Evolutionary conservation across 2,113 vertebrate genomes (phyloP).

Genomic region (Onychorhynchus coronatus): DNA sequence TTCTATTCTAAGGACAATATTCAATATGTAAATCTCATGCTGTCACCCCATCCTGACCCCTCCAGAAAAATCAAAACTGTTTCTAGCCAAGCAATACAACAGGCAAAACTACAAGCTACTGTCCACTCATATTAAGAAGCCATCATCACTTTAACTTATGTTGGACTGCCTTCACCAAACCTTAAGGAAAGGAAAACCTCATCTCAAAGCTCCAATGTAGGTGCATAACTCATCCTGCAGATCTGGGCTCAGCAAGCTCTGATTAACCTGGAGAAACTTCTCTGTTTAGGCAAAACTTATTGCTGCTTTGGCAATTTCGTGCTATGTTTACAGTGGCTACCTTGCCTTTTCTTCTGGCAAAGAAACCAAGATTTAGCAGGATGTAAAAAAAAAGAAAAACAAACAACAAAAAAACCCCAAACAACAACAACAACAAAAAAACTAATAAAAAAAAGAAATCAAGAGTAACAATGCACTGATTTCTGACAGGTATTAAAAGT

Average conservation of each 20-base stretch:
- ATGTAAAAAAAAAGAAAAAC: neutral
- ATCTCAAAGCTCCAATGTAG: neutral
- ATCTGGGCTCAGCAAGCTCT: neutral
- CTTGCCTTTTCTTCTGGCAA: conserved; percentile 18
- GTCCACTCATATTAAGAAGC: neutral
- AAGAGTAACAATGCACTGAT: neutral
- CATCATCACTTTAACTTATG: neutral
- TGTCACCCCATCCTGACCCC: neutral
- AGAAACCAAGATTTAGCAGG: neutral
- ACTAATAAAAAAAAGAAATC: neutral
- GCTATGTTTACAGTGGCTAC: neutral
- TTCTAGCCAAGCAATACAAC: conserved; percentile 32
- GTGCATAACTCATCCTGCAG: neutral
- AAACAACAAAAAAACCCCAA: neutral
- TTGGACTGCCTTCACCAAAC: neutral
- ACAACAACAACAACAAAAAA: too few relatives aligned
- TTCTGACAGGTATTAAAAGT: neutral
- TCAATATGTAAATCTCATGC: neutral
- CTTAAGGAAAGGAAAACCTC: neutral
- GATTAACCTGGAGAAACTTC: neutral
- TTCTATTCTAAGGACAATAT: neutral
- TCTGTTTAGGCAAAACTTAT: neutral
- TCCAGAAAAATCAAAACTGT: neutral
- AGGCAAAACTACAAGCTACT: neutral
- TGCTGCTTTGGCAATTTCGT: conserved; percentile 4